phyloP scores from a whole-genome alignment of 1,140 invertebrate genomes.

The Polypedilum vanderplanki region DNA sequence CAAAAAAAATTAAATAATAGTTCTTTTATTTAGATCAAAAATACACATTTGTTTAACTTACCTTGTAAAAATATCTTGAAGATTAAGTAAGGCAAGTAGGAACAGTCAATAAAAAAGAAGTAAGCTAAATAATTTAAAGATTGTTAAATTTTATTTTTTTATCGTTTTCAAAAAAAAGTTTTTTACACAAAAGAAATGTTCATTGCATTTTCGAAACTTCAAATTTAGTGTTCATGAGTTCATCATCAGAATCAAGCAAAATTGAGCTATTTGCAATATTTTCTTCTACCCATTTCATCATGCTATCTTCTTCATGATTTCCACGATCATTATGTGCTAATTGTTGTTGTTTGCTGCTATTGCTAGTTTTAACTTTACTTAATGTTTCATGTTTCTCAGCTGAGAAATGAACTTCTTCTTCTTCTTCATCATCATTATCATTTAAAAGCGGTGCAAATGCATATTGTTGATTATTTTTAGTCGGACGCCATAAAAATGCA shows the following conservation, averaged over 20 bases:
- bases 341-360: slow-evolving; percentile 31
- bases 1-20: too few relatives aligned
- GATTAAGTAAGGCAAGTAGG: too few relatives aligned
- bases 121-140: too few relatives aligned
- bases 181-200: slow-evolving; percentile 33
- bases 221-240: slow-evolving; percentile 80
- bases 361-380: slow-evolving; percentile 47
- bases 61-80: too few relatives aligned
- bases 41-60: too few relatives aligned
- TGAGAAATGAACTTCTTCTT: slow-evolving; percentile 73
- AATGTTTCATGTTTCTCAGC: slow-evolving; percentile 81
- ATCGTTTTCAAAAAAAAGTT: too few relatives aligned
- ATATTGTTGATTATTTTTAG: slow-evolving; percentile 91
- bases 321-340: slow-evolving; percentile 40
- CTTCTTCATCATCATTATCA: slow-evolving; percentile 70
- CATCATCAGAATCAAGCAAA: slow-evolving; percentile 82
- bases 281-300: slow-evolving; percentile 81
- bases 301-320: slow-evolving; percentile 64
- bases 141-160: too few relatives aligned
- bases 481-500: slow-evolving; percentile 90
- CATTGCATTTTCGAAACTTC: slow-evolving; percentile 89
- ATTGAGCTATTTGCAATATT: slow-evolving; percentile 78
- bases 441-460: slow-evolving; percentile 88
- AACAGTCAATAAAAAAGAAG: too few relatives aligned
- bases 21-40: too few relatives aligned